Conservation (phyloP, 2,113 vertebrate genomes). For the Myotis brandtii region DNA sequence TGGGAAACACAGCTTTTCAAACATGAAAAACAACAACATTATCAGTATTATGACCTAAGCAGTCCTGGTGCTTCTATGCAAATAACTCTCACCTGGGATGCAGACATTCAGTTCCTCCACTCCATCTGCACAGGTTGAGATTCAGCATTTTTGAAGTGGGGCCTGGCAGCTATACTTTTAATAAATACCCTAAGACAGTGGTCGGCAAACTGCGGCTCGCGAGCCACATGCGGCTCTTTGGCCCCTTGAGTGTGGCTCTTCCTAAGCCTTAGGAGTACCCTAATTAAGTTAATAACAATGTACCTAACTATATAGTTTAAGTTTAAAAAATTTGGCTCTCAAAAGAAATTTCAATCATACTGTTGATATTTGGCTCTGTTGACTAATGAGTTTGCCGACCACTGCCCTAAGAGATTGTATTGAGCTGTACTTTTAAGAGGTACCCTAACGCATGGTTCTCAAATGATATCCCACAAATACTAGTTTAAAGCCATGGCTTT, state of each 20-base stretch:
- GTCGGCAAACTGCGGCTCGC: too few species aligned
- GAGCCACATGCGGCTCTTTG: too few species aligned
- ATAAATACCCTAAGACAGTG: background rate
- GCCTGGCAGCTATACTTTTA: background rate
- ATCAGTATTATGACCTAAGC: background rate
- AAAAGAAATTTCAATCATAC: too few species aligned
- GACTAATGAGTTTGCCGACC: too few species aligned
- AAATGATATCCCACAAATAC: background rate
- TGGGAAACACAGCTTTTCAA: background rate
- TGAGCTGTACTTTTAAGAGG: background rate
- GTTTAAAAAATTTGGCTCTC: too few species aligned
- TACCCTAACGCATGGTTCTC: background rate
- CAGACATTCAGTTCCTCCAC: too few species aligned
- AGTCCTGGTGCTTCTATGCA: background rate
- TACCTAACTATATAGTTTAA: too few species aligned
- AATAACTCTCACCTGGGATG: background rate
- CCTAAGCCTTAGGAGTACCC: too few species aligned
- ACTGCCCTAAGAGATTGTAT: background rate
- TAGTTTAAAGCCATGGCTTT: background rate
- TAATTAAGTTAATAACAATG: too few species aligned
- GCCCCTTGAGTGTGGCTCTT: too few species aligned
- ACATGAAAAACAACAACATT: background rate
- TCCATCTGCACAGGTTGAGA: background rate
- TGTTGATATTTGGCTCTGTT: too few species aligned
- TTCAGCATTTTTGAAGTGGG: background rate